Conservation (phyloP, 2,888 invertebrate species). For the Maniola hyperantus region DNA sequence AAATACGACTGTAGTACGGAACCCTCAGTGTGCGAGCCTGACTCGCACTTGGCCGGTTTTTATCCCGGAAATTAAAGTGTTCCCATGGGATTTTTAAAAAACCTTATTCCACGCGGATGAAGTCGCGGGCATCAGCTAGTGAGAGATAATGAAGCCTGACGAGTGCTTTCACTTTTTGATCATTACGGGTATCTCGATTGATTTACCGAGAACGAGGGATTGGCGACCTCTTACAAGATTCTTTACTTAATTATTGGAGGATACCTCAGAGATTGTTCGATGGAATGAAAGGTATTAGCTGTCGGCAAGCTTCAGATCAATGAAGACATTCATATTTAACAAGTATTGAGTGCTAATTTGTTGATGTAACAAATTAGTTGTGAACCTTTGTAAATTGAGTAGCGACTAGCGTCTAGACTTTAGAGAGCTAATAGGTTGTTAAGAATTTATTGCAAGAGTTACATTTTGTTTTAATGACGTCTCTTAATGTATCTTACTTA, state of each 20-base stretch:
- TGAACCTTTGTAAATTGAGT: conserved; percentile 13
- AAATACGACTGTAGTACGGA: too few species aligned
- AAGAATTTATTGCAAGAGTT: conserved; percentile 5
- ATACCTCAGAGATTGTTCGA: conserved; percentile 32
- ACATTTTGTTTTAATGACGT: conserved; percentile 8
- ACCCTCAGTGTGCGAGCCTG: too few species aligned
- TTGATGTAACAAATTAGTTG: conserved; percentile 20
- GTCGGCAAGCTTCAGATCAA: conserved; percentile 24
- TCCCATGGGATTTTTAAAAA: too few species aligned
- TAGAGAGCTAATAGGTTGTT: conserved; percentile 9
- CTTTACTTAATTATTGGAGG: conserved; percentile 43
- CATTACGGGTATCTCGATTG: conserved; percentile 56
- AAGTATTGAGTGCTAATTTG: conserved; percentile 23
- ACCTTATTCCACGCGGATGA: too few species aligned
- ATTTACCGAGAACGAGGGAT: conserved; percentile 45
- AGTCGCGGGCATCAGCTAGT: too few species aligned
- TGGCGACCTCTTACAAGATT: conserved; percentile 47
- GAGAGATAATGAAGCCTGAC: conserved; percentile 64
- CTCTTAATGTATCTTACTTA: not conserved
- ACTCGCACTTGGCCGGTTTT: too few species aligned
- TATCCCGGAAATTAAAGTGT: too few species aligned
- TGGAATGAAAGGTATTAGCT: conserved; percentile 15
- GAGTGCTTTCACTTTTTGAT: conserved; percentile 72
- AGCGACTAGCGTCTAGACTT: conserved; percentile 1
- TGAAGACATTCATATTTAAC: conserved; percentile 27